Evolutionary conservation across 2,888 invertebrate genomes (phyloP).

Genomic region (Chironomus tentans): DNA sequence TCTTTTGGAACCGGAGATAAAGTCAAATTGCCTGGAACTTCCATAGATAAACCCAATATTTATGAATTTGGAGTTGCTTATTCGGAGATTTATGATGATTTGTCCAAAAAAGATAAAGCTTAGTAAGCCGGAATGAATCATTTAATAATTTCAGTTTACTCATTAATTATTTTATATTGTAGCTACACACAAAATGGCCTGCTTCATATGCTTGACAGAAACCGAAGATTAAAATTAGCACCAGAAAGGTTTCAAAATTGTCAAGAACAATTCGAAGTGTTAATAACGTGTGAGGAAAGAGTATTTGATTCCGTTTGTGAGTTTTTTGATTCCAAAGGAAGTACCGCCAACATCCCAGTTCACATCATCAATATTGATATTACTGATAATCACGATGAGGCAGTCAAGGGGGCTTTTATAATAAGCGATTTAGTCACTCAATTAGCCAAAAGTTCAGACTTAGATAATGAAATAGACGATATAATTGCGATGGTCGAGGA

Average conservation of each 20-base stretch:
- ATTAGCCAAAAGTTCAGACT: constrained; percentile 80
- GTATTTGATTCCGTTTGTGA: constrained; percentile 98
- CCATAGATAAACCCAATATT: constrained; percentile 88
- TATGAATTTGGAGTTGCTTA: constrained; percentile 96
- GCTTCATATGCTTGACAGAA: constrained; percentile 95
- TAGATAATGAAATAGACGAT: constrained; percentile 97
- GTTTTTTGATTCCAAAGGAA: constrained; percentile 75
- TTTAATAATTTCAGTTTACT: constrained; percentile 8
- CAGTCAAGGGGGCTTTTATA: constrained; percentile 95
- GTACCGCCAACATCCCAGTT: constrained; percentile 74
- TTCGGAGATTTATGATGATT: constrained; percentile 91
- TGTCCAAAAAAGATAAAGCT: constrained; percentile 79
- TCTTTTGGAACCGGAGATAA: constrained; percentile 92
- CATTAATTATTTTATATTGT: constrained; percentile 14
- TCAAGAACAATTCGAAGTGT: constrained; percentile 84
- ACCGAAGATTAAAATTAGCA: constrained; percentile 83
- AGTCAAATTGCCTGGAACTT: constrained; percentile 92
- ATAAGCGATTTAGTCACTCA: constrained; percentile 91
- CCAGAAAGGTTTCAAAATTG: constrained; percentile 93
- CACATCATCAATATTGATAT: constrained; percentile 98
- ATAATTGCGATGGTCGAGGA: constrained; percentile 89
- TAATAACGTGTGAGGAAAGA: constrained; percentile 95
- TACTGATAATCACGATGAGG: constrained; percentile 99
- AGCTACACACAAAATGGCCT: constrained; percentile 97
- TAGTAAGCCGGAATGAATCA: constrained; percentile 51